phyloP scores from a whole-genome alignment of 2,113 vertebrate species.

The Nestor notabilis region DNA sequence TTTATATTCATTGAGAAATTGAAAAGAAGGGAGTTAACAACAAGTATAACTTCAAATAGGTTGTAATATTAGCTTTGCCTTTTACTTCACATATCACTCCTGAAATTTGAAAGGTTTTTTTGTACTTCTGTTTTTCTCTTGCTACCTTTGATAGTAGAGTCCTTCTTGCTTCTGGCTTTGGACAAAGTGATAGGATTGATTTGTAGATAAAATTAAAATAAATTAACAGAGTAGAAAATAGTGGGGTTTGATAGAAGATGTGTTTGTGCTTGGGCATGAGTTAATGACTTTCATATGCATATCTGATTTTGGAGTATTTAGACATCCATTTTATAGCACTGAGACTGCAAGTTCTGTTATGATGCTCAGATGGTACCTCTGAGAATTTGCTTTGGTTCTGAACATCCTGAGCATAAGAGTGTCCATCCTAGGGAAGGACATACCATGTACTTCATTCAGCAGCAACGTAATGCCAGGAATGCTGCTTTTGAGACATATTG shows the following conservation, averaged over 20 bases:
- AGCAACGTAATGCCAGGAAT: not conserved
- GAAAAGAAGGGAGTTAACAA: not conserved
- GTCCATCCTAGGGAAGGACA: not conserved
- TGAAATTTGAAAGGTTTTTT: not conserved
- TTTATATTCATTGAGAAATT: not conserved
- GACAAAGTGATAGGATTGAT: not conserved
- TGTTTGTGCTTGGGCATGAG: not conserved
- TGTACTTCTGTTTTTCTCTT: not conserved
- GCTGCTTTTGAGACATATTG: not conserved
- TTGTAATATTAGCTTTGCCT: not conserved
- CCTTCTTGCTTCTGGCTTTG: not conserved
- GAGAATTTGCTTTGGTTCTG: not conserved
- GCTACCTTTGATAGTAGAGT: not conserved
- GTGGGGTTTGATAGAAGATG: not conserved
- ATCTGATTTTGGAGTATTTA: not conserved
- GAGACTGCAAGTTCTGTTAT: not conserved
- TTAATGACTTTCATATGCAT: not conserved
- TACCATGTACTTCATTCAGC: not conserved
- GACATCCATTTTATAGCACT: not conserved
- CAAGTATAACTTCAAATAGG: not conserved
- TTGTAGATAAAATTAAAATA: not conserved
- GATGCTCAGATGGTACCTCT: not conserved
- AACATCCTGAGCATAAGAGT: fast-evolving
- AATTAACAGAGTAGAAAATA: not conserved
- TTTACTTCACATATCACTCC: not conserved